Percentiles rank a stretch among this genome's conserved stretches.
phyloP scores from a whole-genome alignment of 2,888 invertebrate genomes.

The Trachelus stipa region DNA sequence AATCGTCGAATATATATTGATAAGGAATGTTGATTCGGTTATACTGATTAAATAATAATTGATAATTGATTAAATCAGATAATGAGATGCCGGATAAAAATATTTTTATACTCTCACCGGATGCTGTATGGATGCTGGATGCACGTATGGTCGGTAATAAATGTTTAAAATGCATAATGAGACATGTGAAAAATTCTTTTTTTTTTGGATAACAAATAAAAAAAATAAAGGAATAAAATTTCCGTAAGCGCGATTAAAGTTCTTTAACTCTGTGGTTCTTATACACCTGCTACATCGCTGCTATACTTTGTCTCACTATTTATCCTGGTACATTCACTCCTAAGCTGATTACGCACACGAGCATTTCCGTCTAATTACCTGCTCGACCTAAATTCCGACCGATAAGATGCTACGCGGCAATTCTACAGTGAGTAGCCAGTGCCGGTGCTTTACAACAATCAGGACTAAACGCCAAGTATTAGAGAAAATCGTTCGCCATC shows the following conservation, averaged over 20 bases:
- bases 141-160: too few relatives aligned
- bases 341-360: constrained; percentile 40
- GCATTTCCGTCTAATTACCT: constrained; percentile 38
- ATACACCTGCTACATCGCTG: constrained; percentile 18
- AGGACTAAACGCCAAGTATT: background rate
- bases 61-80: too few relatives aligned
- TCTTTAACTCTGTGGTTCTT: background rate
- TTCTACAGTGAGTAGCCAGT: constrained; percentile 3
- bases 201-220: too few relatives aligned
- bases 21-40: too few relatives aligned
- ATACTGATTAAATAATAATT: too few relatives aligned
- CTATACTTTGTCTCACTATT: background rate
- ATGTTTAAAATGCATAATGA: too few relatives aligned
- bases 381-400: constrained; percentile 39
- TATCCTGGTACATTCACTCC: constrained; percentile 15
- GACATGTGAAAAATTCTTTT: too few relatives aligned
- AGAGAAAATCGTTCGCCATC: background rate
- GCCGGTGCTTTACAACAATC: background rate
- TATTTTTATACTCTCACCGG: too few relatives aligned
- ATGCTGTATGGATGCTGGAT: too few relatives aligned
- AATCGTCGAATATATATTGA: too few relatives aligned
- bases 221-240: too few relatives aligned
- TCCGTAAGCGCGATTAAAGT: background rate
- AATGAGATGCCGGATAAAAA: too few relatives aligned
- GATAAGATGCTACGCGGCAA: constrained; percentile 28